phyloP scores from a whole-genome alignment of 64 coral and sea anemone species.

The Astreopora myriophthalma region DNA sequence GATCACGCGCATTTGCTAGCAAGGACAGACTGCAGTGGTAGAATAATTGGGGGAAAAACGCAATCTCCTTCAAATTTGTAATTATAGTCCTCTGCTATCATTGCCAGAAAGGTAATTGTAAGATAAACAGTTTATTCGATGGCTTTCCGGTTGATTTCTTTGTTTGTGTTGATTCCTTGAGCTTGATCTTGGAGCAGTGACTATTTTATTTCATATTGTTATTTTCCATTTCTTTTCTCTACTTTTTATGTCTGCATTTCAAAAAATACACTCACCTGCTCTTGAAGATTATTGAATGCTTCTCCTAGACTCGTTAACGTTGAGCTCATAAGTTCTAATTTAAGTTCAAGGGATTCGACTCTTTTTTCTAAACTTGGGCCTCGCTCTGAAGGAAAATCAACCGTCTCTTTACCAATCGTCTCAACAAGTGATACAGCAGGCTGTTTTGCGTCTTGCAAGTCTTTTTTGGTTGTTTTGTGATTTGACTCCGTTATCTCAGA shows the following conservation, averaged over 20 bases:
- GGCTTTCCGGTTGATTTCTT: too few relatives aligned
- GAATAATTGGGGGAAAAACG: too few relatives aligned
- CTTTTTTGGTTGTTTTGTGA: not conserved
- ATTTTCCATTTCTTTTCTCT: not conserved
- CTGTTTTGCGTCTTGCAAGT: not conserved
- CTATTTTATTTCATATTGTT: too few relatives aligned
- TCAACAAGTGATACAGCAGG: not conserved
- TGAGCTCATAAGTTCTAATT: not conserved
- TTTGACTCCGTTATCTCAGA: not conserved
- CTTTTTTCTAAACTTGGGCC: not conserved
- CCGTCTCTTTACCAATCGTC: not conserved
- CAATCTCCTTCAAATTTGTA: too few relatives aligned
- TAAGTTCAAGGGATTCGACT: conserved; percentile 26
- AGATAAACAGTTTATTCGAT: too few relatives aligned
- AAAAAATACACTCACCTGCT: conserved; percentile 8
- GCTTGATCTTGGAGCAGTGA: too few relatives aligned
- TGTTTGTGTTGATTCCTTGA: too few relatives aligned
- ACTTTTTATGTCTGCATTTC: too few relatives aligned
- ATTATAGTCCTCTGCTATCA: too few relatives aligned
- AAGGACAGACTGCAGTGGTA: too few relatives aligned
- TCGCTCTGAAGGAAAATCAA: not conserved
- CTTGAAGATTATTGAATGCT: conserved; percentile 1
- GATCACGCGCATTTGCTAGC: too few relatives aligned
- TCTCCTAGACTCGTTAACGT: not conserved
- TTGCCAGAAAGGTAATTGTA: too few relatives aligned